These are phyloP conservation scores for Montipora capricornis DNA, from an alignment of 64 coral and sea anemone species.

Conservation along the genomic window DNA sequence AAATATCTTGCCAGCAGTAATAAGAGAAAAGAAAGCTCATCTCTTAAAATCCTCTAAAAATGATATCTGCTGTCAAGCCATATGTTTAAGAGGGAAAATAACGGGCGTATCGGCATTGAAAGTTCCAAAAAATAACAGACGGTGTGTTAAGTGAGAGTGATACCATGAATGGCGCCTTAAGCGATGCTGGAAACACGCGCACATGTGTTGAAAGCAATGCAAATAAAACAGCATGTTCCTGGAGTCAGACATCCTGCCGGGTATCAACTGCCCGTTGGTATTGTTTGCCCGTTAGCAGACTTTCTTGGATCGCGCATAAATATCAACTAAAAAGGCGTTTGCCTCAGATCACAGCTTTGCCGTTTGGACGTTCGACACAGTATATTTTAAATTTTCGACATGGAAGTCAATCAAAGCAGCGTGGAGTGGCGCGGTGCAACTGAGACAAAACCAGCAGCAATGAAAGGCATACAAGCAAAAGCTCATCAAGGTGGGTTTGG, in stretches of 20 bases:
- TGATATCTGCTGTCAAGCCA: slow-evolving; percentile 3
- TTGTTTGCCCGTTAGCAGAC: slow-evolving; percentile 29
- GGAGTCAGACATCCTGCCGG: slow-evolving; percentile 26
- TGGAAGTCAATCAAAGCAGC: not conserved
- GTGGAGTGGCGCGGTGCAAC: not conserved
- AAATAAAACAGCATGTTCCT: slow-evolving; percentile 53
- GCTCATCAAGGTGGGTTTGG: not conserved
- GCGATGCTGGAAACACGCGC: slow-evolving; percentile 42
- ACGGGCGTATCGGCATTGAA: not conserved
- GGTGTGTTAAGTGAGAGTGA: not conserved
- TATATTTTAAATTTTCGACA: not conserved
- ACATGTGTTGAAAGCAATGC: slow-evolving; percentile 44
- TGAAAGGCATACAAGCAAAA: not conserved
- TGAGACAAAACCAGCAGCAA: not conserved
- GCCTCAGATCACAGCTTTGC: not conserved
- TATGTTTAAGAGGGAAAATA: slow-evolving; percentile 32
- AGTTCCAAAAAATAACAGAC: not conserved
- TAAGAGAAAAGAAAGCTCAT: not conserved
- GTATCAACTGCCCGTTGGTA: slow-evolving; percentile 44
- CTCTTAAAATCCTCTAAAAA: not conserved
- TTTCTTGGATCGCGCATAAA: not conserved
- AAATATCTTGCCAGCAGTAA: not conserved
- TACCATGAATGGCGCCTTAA: slow-evolving; percentile 29
- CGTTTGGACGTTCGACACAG: not conserved
- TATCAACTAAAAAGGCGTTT: not conserved